Evolutionary conservation across 2,113 vertebrate species (phyloP), one percentile per base, ranked within the genome.

Genomic region (Ifrita kowaldi): DNA sequence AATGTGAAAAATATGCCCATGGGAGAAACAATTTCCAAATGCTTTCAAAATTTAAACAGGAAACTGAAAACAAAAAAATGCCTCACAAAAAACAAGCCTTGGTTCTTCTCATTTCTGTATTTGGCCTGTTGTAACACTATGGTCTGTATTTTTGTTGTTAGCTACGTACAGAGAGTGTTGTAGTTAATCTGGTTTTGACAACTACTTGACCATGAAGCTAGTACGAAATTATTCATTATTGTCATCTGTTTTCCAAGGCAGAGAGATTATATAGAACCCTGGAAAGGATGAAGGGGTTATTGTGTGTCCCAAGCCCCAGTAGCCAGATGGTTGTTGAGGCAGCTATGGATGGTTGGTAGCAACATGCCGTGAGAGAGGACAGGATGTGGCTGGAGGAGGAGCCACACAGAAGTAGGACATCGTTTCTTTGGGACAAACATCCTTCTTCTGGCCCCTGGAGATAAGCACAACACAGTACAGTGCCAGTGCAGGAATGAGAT

Each of bases 281-380:
- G 20, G 28, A 47, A 56, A n/a, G 14, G 16, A 39, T 28, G 28
- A 37, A 32, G 33, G 4, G 5, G 13, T 35, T 39, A 11, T 11
- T 39, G 16, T 14, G 13, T 46, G 12, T n/a, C 23, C 52, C 60
- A 46, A 82, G n/a, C 11, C 26, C 53, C 22, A 46, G 11, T 1
- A 39, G 19, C 13, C 19, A 53, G 28, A 30, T 8, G 6, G 4
- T 7, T 11, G 3, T 16, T 27, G 52, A 57, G 28, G 8, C 32
- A 57, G 0, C 27, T 24, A 9, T 2, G 9, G 39, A 12, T 39
- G 17, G 11, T 1, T 53, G 60, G 37, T n/a, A 59, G 17, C 7
- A 57, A 16, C 4, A 13, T 0, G 3, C 15, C 9, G 2, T 65
- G 33, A 44, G 19, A 73, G 18, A 23, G 7, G 46, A 39, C 23